Conservation (phyloP, 2,888 invertebrate species). For the Sinopyrophorus schimmeli region DNA sequence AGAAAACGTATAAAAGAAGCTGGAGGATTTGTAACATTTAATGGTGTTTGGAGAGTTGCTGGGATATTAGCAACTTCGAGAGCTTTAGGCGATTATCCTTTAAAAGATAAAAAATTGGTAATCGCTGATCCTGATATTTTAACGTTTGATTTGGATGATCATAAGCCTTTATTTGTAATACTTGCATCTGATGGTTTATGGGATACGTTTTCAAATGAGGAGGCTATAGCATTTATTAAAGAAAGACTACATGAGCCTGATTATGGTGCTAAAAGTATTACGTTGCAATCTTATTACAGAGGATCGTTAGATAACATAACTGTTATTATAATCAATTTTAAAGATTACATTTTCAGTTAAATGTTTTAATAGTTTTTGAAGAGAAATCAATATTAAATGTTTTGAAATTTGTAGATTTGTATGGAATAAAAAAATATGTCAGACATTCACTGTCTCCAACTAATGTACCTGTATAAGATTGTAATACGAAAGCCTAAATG, state of each 20-base stretch:
- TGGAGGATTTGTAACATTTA: conserved; percentile 92
- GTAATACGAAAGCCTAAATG: conserved; percentile 3
- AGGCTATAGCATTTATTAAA: conserved; percentile 87
- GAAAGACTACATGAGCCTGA: conserved; percentile 83
- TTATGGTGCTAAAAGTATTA: conserved; percentile 89
- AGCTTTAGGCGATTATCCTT: conserved; percentile 92
- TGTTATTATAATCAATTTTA: conserved; percentile 85
- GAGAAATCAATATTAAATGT: no score
- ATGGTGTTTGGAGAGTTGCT: conserved; percentile 95
- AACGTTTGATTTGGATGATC: conserved; percentile 84
- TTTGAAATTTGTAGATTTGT: no score
- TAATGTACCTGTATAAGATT: conserved; percentile 5
- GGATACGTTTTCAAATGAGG: conserved; percentile 95
- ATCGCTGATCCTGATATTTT: conserved; percentile 95
- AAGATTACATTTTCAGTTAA: conserved; percentile 51
- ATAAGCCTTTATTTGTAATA: conserved; percentile 86
- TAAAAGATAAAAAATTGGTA: conserved; percentile 91
- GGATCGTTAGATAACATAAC: conserved; percentile 96
- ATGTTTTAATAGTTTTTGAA: no score
- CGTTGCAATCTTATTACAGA: conserved; percentile 86
- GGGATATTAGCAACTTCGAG: conserved; percentile 93
- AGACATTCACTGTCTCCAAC: neutral
- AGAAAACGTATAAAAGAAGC: conserved; percentile 90
- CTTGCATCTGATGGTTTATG: conserved; percentile 95
- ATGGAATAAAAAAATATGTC: conserved; percentile 1